Percentiles rank a stretch among this genome's conserved stretches.
Conservation (phyloP, 2,797 vertebrate species). For the Xenentodon cancila region DNA sequence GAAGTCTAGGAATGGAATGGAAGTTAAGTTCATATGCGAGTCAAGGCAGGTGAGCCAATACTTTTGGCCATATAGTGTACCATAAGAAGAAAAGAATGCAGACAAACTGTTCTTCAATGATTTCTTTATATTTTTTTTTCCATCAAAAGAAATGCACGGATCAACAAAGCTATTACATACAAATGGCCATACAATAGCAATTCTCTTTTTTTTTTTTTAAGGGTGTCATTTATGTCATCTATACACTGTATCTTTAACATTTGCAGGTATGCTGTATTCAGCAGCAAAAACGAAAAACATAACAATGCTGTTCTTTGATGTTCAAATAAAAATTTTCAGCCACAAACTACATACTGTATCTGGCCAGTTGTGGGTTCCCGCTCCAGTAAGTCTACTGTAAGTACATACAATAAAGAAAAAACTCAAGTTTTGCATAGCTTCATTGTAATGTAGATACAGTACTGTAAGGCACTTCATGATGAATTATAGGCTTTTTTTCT, state of each 20-base stretch:
- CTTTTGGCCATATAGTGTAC: too few species aligned
- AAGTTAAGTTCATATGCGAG: too few species aligned
- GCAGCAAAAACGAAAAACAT: constrained; percentile 57
- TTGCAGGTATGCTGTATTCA: constrained; percentile 78
- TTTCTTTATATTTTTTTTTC: constrained; percentile 86
- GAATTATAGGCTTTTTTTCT: constrained; percentile 84
- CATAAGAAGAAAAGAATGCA: not conserved
- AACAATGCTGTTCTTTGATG: constrained; percentile 54
- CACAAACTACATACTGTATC: constrained; percentile 67
- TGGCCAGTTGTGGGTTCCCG: constrained; percentile 68
- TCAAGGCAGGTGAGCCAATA: too few species aligned
- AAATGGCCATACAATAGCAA: constrained; percentile 88
- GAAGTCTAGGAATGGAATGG: too few species aligned
- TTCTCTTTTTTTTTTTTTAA: constrained; percentile 69
- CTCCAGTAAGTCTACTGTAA: constrained; percentile 83
- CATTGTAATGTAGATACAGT: constrained; percentile 90
- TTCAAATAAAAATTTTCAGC: constrained; percentile 73
- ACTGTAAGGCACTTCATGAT: constrained; percentile 93
- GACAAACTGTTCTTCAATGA: constrained; percentile 82
- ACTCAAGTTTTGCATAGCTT: constrained; percentile 94
- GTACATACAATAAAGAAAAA: constrained; percentile 88
- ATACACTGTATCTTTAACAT: constrained; percentile 66
- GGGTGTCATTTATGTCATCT: constrained; percentile 68
- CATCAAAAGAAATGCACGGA: constrained; percentile 89
- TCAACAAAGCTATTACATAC: constrained; percentile 92